Evolutionary conservation across 2,888 invertebrate genomes (phyloP).

Genomic region (Diarsia brunnea): DNA sequence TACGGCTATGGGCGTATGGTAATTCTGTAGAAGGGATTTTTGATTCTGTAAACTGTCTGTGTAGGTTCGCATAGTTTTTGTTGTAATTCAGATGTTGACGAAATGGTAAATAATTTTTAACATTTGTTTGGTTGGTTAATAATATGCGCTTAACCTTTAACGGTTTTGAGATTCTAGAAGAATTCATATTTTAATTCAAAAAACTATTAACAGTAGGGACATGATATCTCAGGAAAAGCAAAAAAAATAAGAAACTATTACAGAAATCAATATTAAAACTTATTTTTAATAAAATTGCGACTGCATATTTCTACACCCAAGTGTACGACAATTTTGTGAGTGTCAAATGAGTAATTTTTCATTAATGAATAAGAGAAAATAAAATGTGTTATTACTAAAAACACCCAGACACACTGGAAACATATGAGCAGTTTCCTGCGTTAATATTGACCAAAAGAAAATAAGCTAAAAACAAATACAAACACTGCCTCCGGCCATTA

Average conservation of each 20-base stretch:
- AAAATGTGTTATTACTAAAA: not conserved
- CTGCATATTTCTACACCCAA: not conserved
- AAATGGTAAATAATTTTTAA: not conserved
- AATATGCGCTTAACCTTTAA: too few relatives aligned
- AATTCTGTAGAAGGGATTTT: slow-evolving; percentile 41
- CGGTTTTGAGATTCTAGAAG: not conserved
- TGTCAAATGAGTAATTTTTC: not conserved
- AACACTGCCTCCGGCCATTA: slow-evolving; percentile 1
- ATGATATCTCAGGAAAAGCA: too few relatives aligned
- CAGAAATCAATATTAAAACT: not conserved
- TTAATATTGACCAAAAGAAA: not conserved
- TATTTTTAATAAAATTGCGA: not conserved
- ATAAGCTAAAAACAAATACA: slow-evolving; percentile 11
- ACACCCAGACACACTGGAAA: not conserved
- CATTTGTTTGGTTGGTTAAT: not conserved
- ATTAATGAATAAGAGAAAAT: not conserved
- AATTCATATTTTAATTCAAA: not conserved
- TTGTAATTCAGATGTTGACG: not conserved
- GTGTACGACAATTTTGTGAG: not conserved
- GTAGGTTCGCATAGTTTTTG: not conserved
- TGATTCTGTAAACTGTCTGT: slow-evolving; percentile 22
- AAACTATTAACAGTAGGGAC: too few relatives aligned
- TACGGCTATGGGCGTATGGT: slow-evolving; percentile 54
- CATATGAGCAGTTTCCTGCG: not conserved
- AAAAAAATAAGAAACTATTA: not conserved